Evolutionary conservation across 92 coral and sea anemone species (phyloP), one percentile per base, ranked within the genome.

Genomic region (Heliopora coerulea): DNA sequence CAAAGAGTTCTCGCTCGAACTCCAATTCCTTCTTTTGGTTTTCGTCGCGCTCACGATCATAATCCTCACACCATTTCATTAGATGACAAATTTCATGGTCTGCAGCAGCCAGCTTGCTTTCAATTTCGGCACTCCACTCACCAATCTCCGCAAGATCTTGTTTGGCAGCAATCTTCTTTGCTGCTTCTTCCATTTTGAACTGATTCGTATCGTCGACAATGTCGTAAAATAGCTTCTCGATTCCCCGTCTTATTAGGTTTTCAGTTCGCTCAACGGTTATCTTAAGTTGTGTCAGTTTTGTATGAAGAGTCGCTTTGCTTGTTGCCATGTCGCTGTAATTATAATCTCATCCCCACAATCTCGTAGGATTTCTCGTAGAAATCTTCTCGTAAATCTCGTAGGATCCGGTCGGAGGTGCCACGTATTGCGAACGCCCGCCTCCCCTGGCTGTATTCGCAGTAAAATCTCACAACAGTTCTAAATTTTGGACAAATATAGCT

Each of bases 1-100:
- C 72, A 17, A 14, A 26, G 21, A 40, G 72, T 65, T 32, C 31
- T 19, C 26, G 72, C 41, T 65, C 72, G 72, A 65, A 65, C 14
- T 65, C 27, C 29, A 65, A 25, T 40, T 65, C 72, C 34, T 65
- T 24, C 54, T 40, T 35, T 58, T 37, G 42, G 4, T 11, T 37
- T 37, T 37, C 42, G 42, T 37, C 42, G 42, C 42, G 42, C 42
- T 37, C 42, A 4, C 42, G 42, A 37, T 37, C 11, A 11, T 37
- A 4, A 11, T 37, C 42, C 6, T 37, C 42, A 11, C 42, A 37
- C 42, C 42, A 37, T 11, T 37, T 37, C 42, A 4, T 37, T 11
- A 37, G 11, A 11, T 11, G 42, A 37, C 11, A 4, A 11, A 37
- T 37, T 37, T 37, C 42, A 11, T 37, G 42, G 11, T 37, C 42